Evolutionary conservation across 1,140 invertebrate genomes (phyloP), one percentile per base, ranked within the genome.

Genomic region (Sweltsa coloradensis): DNA sequence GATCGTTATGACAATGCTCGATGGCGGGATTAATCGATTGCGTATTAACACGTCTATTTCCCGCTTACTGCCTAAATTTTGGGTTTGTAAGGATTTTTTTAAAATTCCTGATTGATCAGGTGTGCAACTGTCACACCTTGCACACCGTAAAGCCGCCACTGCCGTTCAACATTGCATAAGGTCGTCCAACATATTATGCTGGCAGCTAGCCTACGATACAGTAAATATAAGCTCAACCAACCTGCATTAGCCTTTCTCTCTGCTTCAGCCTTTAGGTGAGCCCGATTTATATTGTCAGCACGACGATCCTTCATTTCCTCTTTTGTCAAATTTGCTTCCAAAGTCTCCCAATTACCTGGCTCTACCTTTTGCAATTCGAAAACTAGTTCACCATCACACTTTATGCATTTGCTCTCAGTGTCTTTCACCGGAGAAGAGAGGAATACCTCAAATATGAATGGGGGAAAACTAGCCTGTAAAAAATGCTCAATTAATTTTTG

Each of bases 391-490:
- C 65, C 64, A 14, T 75, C 62, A 13, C 64, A 65, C 31, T 81
- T 60, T 5, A 64, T 71, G 51, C 76, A 80, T 49, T 66, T 69
- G 55, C 77, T 79, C 49, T 67, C 62, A 9, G 69, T 61, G 26
- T 71, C 69, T 50, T 75, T 58, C 3, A 84, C 69, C 7, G 69
- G 56, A 31, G 71, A 53, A 48, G 68, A 64, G 22, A 82, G 62
- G 63, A 82, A 78, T 23, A 75, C 60, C 67, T 83, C 79, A 54
- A 82, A 76, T 37, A 82, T 64, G 56, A 73, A 81, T 7, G 78
- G 74, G n/a, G 66, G 69, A 58, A 69, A 81, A 52, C 75, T 72
- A 13, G 71, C 71, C 69, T 84, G n/a, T 18, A 39, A 40, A n/a
- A n/a, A n/a, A n/a, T n/a, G n/a, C n/a, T n/a, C n/a, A n/a, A n/a